These are phyloP conservation scores for Melinaea menophilus DNA, from an alignment of 2,888 invertebrate species.

Conservation along the genomic window DNA sequence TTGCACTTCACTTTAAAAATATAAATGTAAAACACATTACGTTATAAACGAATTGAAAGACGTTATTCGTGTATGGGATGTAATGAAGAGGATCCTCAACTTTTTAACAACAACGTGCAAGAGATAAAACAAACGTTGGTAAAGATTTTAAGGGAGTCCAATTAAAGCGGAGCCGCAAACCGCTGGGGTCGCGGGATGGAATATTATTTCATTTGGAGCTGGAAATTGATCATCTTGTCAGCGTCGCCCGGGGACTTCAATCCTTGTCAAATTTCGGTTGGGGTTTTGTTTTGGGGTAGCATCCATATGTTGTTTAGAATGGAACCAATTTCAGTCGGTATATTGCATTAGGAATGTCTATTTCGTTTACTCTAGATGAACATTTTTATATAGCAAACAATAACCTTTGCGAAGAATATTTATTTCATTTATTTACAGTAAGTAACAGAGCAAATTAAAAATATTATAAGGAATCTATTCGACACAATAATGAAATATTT, in stretches of 20 bases:
- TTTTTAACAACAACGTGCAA: neutral
- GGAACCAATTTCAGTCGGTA: neutral
- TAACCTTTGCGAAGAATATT: too few relatives aligned
- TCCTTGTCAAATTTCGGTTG: constrained; percentile 52
- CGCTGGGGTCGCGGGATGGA: constrained; percentile 52
- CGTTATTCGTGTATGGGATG: neutral
- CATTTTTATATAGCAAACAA: too few relatives aligned
- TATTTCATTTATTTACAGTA: too few relatives aligned
- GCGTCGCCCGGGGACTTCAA: constrained; percentile 50
- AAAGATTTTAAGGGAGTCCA: constrained; percentile 31
- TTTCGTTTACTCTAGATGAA: too few relatives aligned
- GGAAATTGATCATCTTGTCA: constrained; percentile 61
- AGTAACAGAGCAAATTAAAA: too few relatives aligned
- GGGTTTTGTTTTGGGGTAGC: constrained; percentile 20
- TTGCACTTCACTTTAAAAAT: neutral
- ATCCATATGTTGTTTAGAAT: neutral
- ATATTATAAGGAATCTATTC: too few relatives aligned
- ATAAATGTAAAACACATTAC: neutral
- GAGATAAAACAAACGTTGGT: constrained; percentile 25
- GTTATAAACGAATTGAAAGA: neutral
- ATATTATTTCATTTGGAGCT: constrained; percentile 63
- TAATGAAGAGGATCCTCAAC: neutral
- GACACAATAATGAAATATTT: too few relatives aligned
- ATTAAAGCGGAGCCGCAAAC: constrained; percentile 32
- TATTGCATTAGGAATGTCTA: neutral